Evolutionary conservation across 2,797 vertebrate species (phyloP), one percentile per base, ranked within the genome.

Genomic region (Todus mexicanus): DNA sequence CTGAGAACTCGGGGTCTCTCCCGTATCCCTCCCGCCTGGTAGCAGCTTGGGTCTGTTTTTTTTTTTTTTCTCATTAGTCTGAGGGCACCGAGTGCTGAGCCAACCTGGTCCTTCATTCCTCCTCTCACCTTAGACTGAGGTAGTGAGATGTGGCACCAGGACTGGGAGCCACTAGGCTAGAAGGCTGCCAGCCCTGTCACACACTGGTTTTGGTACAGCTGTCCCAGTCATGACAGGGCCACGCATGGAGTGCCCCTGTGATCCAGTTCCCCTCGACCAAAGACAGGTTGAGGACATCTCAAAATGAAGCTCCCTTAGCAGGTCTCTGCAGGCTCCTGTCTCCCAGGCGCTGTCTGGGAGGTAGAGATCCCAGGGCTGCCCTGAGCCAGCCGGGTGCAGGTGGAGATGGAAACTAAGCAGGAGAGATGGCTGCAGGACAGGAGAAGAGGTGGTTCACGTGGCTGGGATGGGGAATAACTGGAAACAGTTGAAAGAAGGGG

Each of bases 141-240:
- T 43, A 56, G 42, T 2, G 22, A 57, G 35, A 18, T n/a, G 40
- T 25, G 12, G 16, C 15, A 12, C 53, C 17, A 7, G 35, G 45
- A 37, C 50, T 0, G 1, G 35, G 51, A 60, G 26, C 37, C 27
- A 8, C 27, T 25, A 57, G 35, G 35, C 40, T n/a, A 43, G n/a
- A 5, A 69, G 35, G 73, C 47, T 66, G 42, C 64, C 29, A 51
- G 56, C 50, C 43, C 68, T n/a, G 21, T 64, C 3, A 1, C 1
- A 0, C 9, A 1, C 33, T 45, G 73, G 42, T 31, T 81, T 84
- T 76, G 70, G 54, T 45, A 4, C 19, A 15, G 17, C 54, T 66
- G 56, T 23, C 33, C 54, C 21, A 57, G 18, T 47, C 0, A 1
- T 23, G 35, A 5, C 22, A 13, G 64, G 37, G 23, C 1, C 4